phyloP scores from a whole-genome alignment of 1,140 invertebrate genomes.

The Vollenhovia emeryi region DNA sequence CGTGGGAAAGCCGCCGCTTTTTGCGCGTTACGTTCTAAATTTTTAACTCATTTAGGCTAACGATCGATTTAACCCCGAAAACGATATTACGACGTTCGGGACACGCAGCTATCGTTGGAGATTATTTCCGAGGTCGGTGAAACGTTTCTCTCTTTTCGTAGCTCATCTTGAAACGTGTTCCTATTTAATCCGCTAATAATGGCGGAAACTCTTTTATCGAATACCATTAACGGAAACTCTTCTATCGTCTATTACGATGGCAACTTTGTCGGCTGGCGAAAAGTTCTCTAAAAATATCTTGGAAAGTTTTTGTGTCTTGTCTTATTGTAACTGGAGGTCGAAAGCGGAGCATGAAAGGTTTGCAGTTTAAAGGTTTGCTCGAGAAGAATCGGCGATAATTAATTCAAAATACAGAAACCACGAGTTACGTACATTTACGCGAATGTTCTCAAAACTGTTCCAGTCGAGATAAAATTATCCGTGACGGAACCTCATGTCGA shows the following conservation, averaged over 20 bases:
- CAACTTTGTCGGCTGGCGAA: background rate
- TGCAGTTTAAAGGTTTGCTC: background rate
- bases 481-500: background rate
- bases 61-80: constrained; percentile 11
- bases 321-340: background rate
- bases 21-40: constrained; percentile 32
- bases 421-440: background rate
- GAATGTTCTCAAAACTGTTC: background rate
- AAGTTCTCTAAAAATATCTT: background rate
- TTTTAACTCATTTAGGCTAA: constrained; percentile 42
- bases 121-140: background rate
- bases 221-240: background rate
- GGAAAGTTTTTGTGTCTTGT: background rate
- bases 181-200: background rate
- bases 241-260: background rate
- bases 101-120: background rate
- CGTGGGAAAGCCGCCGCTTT: constrained; percentile 34
- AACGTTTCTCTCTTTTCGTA: background rate
- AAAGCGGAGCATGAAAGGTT: background rate
- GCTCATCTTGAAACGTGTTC: background rate
- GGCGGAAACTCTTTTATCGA: background rate
- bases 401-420: background rate
- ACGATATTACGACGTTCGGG: background rate
- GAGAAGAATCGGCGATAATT: background rate
- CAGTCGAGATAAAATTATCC: no score